Evolutionary conservation across 2,113 vertebrate genomes (phyloP).

Genomic region (Semicossyphus pulcher): DNA sequence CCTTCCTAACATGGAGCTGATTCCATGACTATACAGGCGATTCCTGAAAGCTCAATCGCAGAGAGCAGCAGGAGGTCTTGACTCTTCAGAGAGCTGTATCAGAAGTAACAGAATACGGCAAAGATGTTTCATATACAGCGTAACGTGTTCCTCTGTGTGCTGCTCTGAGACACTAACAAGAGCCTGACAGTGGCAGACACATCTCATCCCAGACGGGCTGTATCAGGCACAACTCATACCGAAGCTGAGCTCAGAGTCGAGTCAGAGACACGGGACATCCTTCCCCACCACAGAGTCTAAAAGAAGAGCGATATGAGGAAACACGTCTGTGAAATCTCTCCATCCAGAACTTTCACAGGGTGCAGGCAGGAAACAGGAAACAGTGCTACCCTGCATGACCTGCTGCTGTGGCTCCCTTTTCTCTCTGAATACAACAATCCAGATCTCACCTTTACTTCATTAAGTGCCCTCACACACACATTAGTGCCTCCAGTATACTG

Average conservation of each 20-base stretch:
- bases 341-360: constrained; percentile 14
- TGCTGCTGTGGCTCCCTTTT: background rate
- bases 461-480: constrained; percentile 13
- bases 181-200: background rate
- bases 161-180: background rate
- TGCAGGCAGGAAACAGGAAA: background rate
- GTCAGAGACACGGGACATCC: constrained; percentile 11
- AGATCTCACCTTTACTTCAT: background rate
- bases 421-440: background rate
- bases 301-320: constrained; percentile 18
- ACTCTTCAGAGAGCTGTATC: background rate
- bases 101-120: background rate
- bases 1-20: too few relatives aligned
- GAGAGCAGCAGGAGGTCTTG: background rate
- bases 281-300: constrained; percentile 12
- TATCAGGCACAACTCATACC: background rate
- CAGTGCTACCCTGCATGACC: background rate
- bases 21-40: constrained; percentile 7
- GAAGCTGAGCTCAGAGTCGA: background rate
- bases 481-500: constrained; percentile 1
- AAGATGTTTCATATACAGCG: background rate
- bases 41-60: background rate
- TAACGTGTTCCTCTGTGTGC: background rate
- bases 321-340: background rate
- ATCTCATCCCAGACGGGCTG: background rate